Conservation (phyloP, 2,888 invertebrate genomes). For the Hirtodrosophila cameraria region DNA sequence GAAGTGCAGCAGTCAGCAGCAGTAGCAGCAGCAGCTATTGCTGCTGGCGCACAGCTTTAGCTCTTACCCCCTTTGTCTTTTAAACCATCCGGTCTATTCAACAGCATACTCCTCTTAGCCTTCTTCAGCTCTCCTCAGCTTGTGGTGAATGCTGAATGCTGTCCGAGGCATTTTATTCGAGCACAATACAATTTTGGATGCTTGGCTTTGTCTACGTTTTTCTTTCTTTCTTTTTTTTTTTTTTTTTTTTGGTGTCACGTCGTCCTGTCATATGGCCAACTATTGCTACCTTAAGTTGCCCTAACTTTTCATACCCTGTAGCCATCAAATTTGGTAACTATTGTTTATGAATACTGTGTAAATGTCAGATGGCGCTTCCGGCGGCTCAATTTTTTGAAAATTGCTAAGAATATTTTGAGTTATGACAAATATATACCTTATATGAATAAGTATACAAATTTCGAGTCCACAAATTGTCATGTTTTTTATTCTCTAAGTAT, state of each 20-base stretch:
- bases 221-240: too few relatives aligned
- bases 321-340: background rate
- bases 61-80: constrained; percentile 6
- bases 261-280: constrained; percentile 28
- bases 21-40: constrained; percentile 18
- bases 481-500: too few relatives aligned
- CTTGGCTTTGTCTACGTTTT: constrained; percentile 45
- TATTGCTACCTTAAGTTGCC: background rate
- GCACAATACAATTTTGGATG: constrained; percentile 72
- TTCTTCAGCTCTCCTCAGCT: constrained; percentile 18
- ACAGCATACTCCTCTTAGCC: constrained; percentile 8
- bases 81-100: constrained; percentile 27
- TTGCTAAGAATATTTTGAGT: too few relatives aligned
- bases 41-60: constrained; percentile 3
- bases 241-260: constrained; percentile 46
- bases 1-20: constrained; percentile 75
- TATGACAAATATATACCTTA: too few relatives aligned
- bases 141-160: constrained; percentile 51
- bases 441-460: too few relatives aligned
- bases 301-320: constrained; percentile 7
- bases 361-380: too few relatives aligned
- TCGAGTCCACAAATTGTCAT: too few relatives aligned
- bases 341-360: too few relatives aligned
- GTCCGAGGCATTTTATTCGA: constrained; percentile 65
- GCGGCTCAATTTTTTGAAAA: too few relatives aligned